Evolutionary conservation across 1,140 invertebrate genomes (phyloP).

Genomic region (Psilanteris sp.): DNA sequence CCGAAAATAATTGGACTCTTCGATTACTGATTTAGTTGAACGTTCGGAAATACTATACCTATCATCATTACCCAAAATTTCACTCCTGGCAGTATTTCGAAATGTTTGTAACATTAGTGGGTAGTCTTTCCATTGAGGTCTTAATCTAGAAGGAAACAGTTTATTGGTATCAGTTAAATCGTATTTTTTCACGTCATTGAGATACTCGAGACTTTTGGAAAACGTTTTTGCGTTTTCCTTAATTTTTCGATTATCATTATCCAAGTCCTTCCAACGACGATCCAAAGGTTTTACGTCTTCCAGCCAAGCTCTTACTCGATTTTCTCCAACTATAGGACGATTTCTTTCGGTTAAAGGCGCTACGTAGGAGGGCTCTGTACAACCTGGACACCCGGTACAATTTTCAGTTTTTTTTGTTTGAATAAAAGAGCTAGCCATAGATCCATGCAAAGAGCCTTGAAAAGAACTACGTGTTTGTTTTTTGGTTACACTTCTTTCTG

Average conservation of each 20-base stretch:
- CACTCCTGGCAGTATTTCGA: conserved; percentile 69
- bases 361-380: conserved; percentile 73
- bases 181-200: conserved; percentile 67
- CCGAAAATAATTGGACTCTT: conserved; percentile 65
- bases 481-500: conserved; percentile 63
- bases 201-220: conserved; percentile 67
- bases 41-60: conserved; percentile 65
- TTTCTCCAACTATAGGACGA: conserved; percentile 80
- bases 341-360: conserved; percentile 51
- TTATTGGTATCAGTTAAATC: conserved; percentile 56
- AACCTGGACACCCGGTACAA: conserved; percentile 85
- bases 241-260: conserved; percentile 63
- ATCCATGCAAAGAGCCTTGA: conserved; percentile 28
- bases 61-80: conserved; percentile 73
- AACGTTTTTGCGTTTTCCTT: conserved; percentile 67
- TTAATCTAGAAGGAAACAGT: conserved; percentile 9
- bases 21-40: conserved; percentile 74
- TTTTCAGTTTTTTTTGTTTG: conserved; percentile 69
- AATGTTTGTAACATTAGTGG: conserved; percentile 69
- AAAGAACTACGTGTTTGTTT: conserved; percentile 65
- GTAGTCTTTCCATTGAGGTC: conserved; percentile 67
- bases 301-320: conserved; percentile 88
- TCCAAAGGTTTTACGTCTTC: conserved; percentile 83
- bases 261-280: conserved; percentile 63
- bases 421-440: conserved; percentile 32